Base-by-base conservation (phyloP, 2,888 invertebrate genomes). In the Micoletzkya japonica region DNA sequence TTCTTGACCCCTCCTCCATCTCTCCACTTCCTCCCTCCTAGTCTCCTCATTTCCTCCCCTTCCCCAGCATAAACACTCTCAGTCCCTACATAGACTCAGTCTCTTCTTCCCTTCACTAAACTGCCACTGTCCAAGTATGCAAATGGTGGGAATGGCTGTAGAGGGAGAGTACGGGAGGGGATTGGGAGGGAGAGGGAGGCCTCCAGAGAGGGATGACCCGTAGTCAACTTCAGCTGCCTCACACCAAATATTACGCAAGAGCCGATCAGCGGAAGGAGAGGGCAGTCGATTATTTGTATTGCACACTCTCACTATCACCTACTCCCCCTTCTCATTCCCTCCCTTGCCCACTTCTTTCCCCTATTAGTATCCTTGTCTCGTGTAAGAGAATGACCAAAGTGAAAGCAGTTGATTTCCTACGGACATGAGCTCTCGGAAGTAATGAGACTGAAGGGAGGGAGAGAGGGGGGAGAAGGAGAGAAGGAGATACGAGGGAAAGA, bases 191-290 rank as follows among this genome's bases (percentile, higher is more conserved):
- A 56, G 26, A 17, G 56, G 30, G 56, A 30, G 32, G 32, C 28
- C 17, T 56, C 56, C 32, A 30, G 32, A 34, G 17, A 17, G 17
- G 56, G 32, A 56, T 56, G 32, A 56, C 32, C 24, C 52, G 24
- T 52, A 14, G 20, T 44, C 10, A 14, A 44, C 44, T 44, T 44
- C 44, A 44, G 10, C 44, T 44, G 44, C 20, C 44, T 59, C 59
- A 59, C 59, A 59, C 59, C 59, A 59, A 59, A 59, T 37, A 59
- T 59, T 59, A 37, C 59, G 59, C 37, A 59, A 59, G 6, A 20
- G 14, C n/a, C 30, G 24, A 44, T 10, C 10, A 20, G 20, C 10
- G 44, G 44, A 44, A 14, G 20, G 10, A 44, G 44, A 44, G 44
- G 10, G 20, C 20, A 44, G 44, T 44, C 44, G 20, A 44, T 14